These are phyloP conservation scores for Drosophila stalkeri DNA, from an alignment of 2,888 invertebrate species.

Conservation along the genomic window DNA sequence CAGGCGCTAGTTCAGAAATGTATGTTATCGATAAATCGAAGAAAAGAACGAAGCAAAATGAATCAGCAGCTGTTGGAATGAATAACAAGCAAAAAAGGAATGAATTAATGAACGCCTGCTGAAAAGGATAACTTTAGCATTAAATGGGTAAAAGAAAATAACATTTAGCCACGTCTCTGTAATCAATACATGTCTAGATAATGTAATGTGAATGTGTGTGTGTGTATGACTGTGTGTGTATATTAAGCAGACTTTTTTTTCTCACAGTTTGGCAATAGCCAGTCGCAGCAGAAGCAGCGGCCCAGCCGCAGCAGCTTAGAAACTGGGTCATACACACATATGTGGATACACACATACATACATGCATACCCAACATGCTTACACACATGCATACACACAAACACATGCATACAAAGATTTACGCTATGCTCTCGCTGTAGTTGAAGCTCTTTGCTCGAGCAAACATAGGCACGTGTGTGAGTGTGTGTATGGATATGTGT, in stretches of 20 bases:
- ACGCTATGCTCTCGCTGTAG: slow-evolving; percentile 39
- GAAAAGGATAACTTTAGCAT: not conserved
- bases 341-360: not conserved
- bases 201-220: not conserved
- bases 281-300: slow-evolving; percentile 8
- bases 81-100: too few relatives aligned
- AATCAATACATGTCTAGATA: slow-evolving; percentile 1
- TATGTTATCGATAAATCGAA: slow-evolving; percentile 3
- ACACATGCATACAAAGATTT: slow-evolving; percentile 36
- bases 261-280: slow-evolving; percentile 39
- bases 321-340: slow-evolving; percentile 64
- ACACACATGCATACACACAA: not conserved
- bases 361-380: not conserved
- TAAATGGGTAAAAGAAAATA: not conserved
- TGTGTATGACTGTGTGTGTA: slow-evolving; percentile 4
- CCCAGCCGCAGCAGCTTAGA: slow-evolving; percentile 50
- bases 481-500: not conserved
- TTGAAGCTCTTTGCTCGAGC: slow-evolving; percentile 18
- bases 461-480: slow-evolving; percentile 5
- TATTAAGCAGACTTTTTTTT: slow-evolving; percentile 30
- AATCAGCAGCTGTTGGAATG: not conserved
- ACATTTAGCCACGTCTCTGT: slow-evolving; percentile 8
- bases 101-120: not conserved
- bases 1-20: not conserved
- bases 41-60: not conserved